Conservation (phyloP, 1,140 invertebrate genomes). For the Acyrthosiphon pisum region DNA sequence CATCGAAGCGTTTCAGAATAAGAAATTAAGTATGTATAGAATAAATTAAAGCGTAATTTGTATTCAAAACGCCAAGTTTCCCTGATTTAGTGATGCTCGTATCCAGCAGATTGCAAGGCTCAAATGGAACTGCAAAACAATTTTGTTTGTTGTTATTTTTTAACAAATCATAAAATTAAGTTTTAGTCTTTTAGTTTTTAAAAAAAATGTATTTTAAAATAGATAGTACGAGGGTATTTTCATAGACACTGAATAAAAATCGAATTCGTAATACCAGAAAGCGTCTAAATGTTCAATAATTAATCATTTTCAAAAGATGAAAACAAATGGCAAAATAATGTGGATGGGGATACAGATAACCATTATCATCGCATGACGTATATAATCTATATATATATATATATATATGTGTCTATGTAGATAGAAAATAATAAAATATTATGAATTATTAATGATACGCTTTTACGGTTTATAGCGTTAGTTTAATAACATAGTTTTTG, state of each 20-base stretch:
- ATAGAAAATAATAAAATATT: neutral
- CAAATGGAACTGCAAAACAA: neutral
- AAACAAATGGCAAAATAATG: neutral
- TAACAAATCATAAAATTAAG: neutral
- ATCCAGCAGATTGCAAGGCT: neutral
- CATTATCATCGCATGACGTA: neutral
- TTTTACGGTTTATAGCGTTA: neutral
- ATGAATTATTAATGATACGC: constrained; percentile 9
- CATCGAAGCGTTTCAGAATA: neutral
- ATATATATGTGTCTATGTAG: neutral
- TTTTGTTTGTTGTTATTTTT: neutral
- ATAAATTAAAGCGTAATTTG: constrained; percentile 7
- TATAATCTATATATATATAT: neutral
- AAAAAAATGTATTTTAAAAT: neutral
- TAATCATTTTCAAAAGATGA: neutral
- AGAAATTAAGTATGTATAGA: neutral
- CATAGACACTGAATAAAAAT: neutral
- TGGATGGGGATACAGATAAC: neutral
- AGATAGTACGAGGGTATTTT: neutral
- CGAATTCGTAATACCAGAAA: neutral
- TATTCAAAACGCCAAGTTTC: neutral
- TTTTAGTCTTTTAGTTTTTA: neutral
- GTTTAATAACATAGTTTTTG: neutral
- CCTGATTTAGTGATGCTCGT: neutral
- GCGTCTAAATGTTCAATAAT: neutral